Conservation (phyloP, 2,113 vertebrate genomes). For the Corynorhinus townsendii region DNA sequence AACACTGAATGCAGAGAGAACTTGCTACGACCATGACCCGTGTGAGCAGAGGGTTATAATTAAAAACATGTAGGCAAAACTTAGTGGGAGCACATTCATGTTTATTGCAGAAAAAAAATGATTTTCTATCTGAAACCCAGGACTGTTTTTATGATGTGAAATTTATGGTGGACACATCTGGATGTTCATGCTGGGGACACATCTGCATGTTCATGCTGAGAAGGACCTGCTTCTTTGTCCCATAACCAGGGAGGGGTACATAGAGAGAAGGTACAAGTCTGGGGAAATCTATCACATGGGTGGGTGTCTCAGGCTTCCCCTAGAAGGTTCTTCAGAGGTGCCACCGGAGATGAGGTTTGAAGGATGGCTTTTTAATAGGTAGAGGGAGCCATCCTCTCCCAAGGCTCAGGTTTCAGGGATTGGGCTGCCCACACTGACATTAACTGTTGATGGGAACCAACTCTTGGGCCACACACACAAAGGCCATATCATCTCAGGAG, state of each 20-base stretch:
- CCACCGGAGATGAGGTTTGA: neutral
- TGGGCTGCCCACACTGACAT: neutral
- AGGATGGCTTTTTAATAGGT: neutral
- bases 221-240: neutral
- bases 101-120: neutral
- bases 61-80: too few species aligned
- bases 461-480: neutral
- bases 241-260: rapidly evolving
- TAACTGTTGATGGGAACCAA: neutral
- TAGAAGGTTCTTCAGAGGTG: neutral
- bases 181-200: rapidly evolving
- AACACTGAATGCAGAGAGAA: rapidly evolving
- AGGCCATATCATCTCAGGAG: neutral
- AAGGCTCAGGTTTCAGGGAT: neutral
- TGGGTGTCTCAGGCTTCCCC: rapidly evolving
- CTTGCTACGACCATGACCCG: rapidly evolving
- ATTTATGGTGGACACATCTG: rapidly evolving
- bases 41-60: neutral
- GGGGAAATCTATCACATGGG: neutral
- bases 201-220: too few species aligned
- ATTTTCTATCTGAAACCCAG: neutral
- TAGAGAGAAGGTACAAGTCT: neutral
- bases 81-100: too few species aligned
- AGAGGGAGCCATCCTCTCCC: neutral
- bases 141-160: neutral